Base-by-base conservation (phyloP, 2,113 vertebrate genomes). In the Triplophysa dalaica region DNA sequence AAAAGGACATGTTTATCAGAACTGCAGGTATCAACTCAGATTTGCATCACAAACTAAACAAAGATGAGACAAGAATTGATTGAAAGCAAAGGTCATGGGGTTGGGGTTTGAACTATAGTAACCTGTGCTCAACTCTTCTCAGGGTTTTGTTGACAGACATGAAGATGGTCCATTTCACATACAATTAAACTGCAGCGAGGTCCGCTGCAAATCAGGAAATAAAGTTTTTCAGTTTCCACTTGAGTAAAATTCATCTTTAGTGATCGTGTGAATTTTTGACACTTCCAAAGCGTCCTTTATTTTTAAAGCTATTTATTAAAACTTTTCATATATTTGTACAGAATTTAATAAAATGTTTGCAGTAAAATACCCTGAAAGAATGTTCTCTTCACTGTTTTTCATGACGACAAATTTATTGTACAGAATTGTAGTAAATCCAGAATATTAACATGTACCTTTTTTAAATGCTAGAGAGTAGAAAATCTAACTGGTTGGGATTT, bases 201-300 rank as follows among this genome's bases (percentile, higher is more conserved):
- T 99, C 64, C 93, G 89, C 76, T 98, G 96, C 91, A 96, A 95
- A 81, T 93, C 94, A 0, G 98, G 97, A 83, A 98, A 99, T 89
- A 99, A 98, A 83, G 88, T 92, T 48, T 98, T 95, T 86, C 91
- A 87, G 1, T 90, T 99, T 86, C 93, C 94, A 22, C 82, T 99
- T 79, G 69, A 79, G 2, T 86, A 70, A 78, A 2, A 0, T 9
- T 43, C 1, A 16, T 52, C 13, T 52, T 52, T 14, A 52, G 14
- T 52, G 50, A 16, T 56, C 52, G 7, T 45, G 43, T 45, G 43
- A 45, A 45, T 45, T 45, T 38, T 0, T 38, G 33, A 38, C 33
- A 38, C 33, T 38, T 38, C 4, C 3, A 19, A 56, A n/a, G 8
- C n/a, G 7, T 56, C n/a, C 52, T 17, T 7, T 19, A n/a, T 58